phyloP scores from a whole-genome alignment of 1,140 invertebrate genomes.

The Hypsibius dujardini region DNA sequence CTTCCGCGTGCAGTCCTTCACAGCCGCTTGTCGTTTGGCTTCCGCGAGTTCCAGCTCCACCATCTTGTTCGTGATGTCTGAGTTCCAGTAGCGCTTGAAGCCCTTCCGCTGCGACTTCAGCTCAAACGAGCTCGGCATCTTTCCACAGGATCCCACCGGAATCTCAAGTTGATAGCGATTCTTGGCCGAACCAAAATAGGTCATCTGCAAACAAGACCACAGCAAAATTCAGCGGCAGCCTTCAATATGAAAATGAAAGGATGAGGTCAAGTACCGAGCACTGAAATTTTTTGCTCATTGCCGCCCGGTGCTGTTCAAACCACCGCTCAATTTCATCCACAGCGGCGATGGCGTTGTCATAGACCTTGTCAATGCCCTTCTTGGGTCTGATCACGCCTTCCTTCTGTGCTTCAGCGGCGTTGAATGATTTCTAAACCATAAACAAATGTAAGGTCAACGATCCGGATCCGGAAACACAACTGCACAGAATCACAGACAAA shows the following conservation, averaged over 20 bases:
- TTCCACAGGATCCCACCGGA: conserved; percentile 50
- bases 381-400: conserved; percentile 65
- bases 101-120: conserved; percentile 70
- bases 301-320: conserved; percentile 48
- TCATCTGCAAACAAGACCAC: conserved; percentile 38
- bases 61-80: conserved; percentile 53
- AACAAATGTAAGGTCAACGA: too few relatives aligned
- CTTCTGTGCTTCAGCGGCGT: conserved; percentile 64
- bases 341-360: conserved; percentile 51
- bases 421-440: conserved; percentile 52
- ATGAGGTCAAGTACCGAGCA: conserved; percentile 40
- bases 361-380: conserved; percentile 64
- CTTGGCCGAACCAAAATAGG: conserved; percentile 63
- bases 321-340: conserved; percentile 50
- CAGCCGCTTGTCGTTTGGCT: conserved; percentile 49
- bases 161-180: conserved; percentile 87
- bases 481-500: too few relatives aligned
- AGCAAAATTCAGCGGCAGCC: too few relatives aligned
- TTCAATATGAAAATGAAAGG: too few relatives aligned
- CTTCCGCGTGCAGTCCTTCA: conserved; percentile 67
- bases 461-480: too few relatives aligned
- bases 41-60: conserved; percentile 58
- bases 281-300: conserved; percentile 50
- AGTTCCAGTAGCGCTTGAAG: conserved; percentile 63
- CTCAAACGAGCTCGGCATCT: conserved; percentile 54